Evolutionary conservation across 2,797 vertebrate species (phyloP).

Genomic region (Onychomys torridus): DNA sequence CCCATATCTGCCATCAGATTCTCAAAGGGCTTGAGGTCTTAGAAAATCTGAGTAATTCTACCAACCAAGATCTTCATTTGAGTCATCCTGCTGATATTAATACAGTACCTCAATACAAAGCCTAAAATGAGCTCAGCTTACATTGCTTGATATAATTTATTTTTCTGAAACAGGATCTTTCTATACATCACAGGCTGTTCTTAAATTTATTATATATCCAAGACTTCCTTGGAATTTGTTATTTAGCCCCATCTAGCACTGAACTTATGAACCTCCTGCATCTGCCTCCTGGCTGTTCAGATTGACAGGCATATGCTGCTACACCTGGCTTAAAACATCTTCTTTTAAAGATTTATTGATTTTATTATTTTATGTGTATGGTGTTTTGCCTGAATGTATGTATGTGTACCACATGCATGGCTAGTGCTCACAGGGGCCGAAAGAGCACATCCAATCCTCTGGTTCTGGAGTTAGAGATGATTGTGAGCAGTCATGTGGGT

Average conservation of each 20-base stretch:
- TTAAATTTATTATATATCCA: background rate
- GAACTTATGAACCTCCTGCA: background rate
- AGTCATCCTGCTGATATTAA: background rate
- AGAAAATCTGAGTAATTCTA: background rate
- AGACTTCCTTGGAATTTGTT: background rate
- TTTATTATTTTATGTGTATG: background rate
- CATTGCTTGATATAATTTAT: background rate
- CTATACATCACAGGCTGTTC: background rate
- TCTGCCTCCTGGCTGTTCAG: background rate
- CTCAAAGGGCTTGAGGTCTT: background rate
- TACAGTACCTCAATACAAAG: background rate
- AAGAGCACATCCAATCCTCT: background rate
- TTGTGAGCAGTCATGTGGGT: background rate
- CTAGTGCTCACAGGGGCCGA: background rate
- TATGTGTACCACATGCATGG: background rate
- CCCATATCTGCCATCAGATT: background rate
- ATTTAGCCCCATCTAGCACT: background rate
- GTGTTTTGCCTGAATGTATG: no score
- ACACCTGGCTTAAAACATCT: background rate
- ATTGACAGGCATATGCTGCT: background rate
- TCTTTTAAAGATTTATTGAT: background rate
- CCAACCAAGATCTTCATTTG: background rate
- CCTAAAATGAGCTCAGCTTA: background rate
- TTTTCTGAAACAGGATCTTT: background rate
- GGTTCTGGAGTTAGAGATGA: background rate